Conservation (phyloP, 2,113 vertebrate species). For the Chlorodrepanis virens region DNA sequence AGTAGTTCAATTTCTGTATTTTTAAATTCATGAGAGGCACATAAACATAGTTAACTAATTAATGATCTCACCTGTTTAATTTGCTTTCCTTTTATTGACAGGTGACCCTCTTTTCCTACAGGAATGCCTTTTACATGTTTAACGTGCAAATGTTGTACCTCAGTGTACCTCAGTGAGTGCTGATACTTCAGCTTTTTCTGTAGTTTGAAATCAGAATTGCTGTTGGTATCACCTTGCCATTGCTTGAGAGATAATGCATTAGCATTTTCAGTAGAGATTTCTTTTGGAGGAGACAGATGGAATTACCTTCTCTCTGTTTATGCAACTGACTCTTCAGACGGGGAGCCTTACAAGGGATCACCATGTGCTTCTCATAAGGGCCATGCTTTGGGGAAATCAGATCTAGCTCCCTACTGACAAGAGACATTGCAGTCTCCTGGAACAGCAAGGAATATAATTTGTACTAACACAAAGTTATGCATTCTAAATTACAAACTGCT, state of each 20-base stretch:
- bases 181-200: not conserved
- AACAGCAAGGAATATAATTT: not conserved
- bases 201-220: not conserved
- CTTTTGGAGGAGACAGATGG: not conserved
- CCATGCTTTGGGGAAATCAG: not conserved
- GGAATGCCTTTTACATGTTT: not conserved
- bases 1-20: not conserved
- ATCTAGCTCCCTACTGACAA: not conserved
- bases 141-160: not conserved
- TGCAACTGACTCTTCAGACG: not conserved
- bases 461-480: not conserved
- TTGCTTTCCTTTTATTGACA: not conserved
- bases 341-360: not conserved
- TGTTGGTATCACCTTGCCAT: not conserved
- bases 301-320: constrained; percentile 14
- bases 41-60: not conserved
- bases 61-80: not conserved
- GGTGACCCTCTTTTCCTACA: not conserved
- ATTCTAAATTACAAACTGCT: not conserved
- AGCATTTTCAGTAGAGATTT: constrained; percentile 7
- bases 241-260: not conserved
- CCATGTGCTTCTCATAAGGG: not conserved
- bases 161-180: too few relatives aligned
- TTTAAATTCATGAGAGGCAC: not conserved
- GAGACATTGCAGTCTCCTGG: not conserved